Base-by-base conservation (phyloP, 2,888 invertebrate genomes). In the Chymomyza amoena region DNA sequence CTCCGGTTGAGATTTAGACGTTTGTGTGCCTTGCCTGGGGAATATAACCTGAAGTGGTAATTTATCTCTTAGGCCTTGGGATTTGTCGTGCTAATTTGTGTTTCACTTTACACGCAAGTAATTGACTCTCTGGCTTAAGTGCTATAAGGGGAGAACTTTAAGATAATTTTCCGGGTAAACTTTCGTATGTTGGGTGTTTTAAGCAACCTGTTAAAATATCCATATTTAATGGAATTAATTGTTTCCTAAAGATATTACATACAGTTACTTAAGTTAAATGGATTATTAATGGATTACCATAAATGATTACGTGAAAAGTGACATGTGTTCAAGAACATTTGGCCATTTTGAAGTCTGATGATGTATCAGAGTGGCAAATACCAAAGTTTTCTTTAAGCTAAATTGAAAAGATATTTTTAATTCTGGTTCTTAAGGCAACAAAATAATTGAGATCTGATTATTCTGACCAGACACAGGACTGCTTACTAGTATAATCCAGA, bases 81-180 rank as follows among this genome's bases (percentile, higher is more conserved):
- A 54, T 59, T 45, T 52, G 68, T 62, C 66, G 57, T 68, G 65
- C 69, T 70, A 70, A 77, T 75, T 75, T 77, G 68, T 61, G 61
- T 63, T 68, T 75, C 69, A 69, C 75, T 75, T 69, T 66, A 68
- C 70, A 73, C 64, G 57, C 66, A 76, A 68, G 64, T 68, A 71
- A 66, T 69, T 69, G 59, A 69, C 68, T 18, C 52, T 18, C 52
- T 52, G n/a, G n/a, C 0, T 18, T 39, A 39, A 39, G 39, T 45
- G 39, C 39, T 13, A 13, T 45, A 10, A n/a, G 13, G 2, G 39
- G 13, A 6, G 4, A 45, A 45, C 13, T 45, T 45, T 45, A 13
- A 45, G 3, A 13, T 45, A 45, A 45, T 45, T 45, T 45, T 32
- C 32, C 2, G 25, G 25, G 36, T 2, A 36, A 4, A 13, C 39